Evolutionary conservation across 2,797 vertebrate genomes (phyloP).

Genomic region (Avahi laniger): DNA sequence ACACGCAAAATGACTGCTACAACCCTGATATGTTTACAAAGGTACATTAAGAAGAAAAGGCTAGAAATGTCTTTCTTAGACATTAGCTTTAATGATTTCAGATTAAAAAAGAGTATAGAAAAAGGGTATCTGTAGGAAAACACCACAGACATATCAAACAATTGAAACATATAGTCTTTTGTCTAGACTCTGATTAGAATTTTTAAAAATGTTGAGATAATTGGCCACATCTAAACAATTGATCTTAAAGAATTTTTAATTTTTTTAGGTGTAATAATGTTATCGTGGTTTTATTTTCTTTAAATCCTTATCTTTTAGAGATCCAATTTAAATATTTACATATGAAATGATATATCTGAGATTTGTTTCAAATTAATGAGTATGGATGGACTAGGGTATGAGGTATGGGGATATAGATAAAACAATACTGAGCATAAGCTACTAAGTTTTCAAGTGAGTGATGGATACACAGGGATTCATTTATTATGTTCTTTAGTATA

Average conservation of each 20-base stretch:
- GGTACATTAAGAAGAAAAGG: not conserved
- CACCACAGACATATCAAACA: not conserved
- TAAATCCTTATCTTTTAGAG: not conserved
- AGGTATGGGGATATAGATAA: not conserved
- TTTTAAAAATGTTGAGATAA: not conserved
- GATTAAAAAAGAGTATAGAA: not conserved
- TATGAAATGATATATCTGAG: not conserved
- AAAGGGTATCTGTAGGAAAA: not conserved
- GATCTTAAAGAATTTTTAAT: not conserved
- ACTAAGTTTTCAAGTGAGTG: conserved; percentile 2
- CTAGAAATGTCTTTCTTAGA: not conserved
- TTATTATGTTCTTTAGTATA: not conserved
- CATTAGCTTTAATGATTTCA: not conserved
- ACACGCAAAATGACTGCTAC: not conserved
- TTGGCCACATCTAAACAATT: not conserved
- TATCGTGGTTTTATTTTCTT: not conserved
- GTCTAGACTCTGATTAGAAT: conserved; percentile 35
- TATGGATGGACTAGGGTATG: not conserved
- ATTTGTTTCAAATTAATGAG: not conserved
- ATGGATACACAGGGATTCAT: not conserved
- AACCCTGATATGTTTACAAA: not conserved
- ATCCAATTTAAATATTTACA: conserved; percentile 33
- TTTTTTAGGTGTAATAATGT: conserved; percentile 18
- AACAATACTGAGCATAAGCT: not conserved
- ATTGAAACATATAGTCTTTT: not conserved